Conservation (phyloP, 2,797 vertebrate genomes). For the Vespertilio murinus region DNA sequence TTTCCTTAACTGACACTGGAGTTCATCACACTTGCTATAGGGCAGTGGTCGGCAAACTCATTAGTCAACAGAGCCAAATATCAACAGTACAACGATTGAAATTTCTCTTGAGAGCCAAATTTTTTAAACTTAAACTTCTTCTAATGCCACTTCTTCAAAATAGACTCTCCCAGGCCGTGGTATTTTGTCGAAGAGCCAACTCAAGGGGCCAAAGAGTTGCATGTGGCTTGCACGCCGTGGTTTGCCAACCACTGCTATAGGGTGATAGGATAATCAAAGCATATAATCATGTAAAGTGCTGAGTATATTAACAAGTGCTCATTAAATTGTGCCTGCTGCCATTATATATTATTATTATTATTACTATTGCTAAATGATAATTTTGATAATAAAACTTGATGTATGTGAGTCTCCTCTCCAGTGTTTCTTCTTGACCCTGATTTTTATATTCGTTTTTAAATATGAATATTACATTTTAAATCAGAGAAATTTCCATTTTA, state of each 20-base stretch:
- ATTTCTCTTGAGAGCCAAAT: too few relatives aligned
- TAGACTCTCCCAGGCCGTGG: too few relatives aligned
- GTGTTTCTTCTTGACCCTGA: not conserved
- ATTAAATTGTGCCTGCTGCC: not conserved
- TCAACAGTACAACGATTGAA: too few relatives aligned
- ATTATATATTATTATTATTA: not conserved
- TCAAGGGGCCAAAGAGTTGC: too few relatives aligned
- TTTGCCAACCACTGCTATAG: not conserved
- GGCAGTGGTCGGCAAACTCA: too few relatives aligned
- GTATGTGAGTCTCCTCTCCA: not conserved
- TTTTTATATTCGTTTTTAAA: not conserved
- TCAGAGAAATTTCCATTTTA: not conserved
- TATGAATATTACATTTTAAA: not conserved
- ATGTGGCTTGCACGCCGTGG: too few relatives aligned
- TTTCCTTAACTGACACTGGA: slow-evolving; percentile 8
- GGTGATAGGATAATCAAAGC: not conserved
- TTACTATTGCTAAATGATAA: not conserved
- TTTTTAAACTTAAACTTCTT: too few relatives aligned
- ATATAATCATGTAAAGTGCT: not conserved
- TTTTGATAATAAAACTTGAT: not conserved
- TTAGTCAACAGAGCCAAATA: too few relatives aligned
- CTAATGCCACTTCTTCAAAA: too few relatives aligned
- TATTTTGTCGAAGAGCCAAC: too few relatives aligned
- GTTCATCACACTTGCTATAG: not conserved
- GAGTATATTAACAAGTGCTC: not conserved